Evolutionary conservation across 2,888 invertebrate species (phyloP).

Genomic region (Drosophila meridiana): DNA sequence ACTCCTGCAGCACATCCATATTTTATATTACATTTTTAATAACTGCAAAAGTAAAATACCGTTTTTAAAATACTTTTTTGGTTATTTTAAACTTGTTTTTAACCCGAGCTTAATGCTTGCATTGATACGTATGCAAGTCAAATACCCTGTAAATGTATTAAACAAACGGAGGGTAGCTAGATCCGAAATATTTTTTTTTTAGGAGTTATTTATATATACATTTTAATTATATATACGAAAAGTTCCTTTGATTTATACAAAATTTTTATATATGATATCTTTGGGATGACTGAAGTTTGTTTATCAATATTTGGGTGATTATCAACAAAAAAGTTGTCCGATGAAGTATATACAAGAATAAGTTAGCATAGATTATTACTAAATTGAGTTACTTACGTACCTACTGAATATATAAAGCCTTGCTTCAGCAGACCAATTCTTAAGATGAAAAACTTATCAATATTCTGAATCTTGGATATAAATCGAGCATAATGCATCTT

Average conservation of each 20-base stretch:
- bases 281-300: not conserved
- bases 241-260: not conserved
- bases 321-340: not conserved
- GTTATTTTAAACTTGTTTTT: not conserved
- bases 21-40: conserved; percentile 5
- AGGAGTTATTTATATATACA: no score
- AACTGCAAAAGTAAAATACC: not conserved
- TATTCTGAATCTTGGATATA: no score
- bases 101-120: conserved; percentile 1
- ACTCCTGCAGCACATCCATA: not conserved
- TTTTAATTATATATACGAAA: no score
- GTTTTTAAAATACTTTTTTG: not conserved
- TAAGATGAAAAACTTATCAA: no score
- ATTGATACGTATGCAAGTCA: not conserved
- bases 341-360: not conserved
- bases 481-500: no score
- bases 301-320: not conserved
- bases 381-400: no score
- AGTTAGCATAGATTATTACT: no score
- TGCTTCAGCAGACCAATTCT: no score
- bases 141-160: conserved; percentile 5
- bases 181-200: not conserved
- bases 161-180: fast-evolving
- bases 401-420: no score
- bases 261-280: not conserved